Evolutionary conservation across 2,888 invertebrate genomes (phyloP).

Genomic region (Nasonovia ribisnigri): DNA sequence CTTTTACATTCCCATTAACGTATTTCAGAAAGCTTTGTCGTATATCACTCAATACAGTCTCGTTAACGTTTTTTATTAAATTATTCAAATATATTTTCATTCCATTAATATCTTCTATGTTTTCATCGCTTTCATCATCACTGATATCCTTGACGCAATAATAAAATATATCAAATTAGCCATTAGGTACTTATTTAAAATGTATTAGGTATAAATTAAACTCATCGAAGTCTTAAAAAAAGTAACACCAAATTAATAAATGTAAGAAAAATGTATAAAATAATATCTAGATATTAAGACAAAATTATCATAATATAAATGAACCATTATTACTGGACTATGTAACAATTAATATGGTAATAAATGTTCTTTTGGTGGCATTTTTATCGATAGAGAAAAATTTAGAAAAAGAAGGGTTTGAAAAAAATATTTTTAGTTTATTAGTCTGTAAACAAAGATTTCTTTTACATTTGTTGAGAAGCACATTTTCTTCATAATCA

Average conservation of each 20-base stretch:
- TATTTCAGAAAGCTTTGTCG: background rate
- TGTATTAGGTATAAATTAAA: background rate
- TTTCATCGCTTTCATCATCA: background rate
- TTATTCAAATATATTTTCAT: constrained; percentile 16
- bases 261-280: background rate
- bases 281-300: background rate
- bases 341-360: background rate
- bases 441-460: background rate
- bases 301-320: background rate
- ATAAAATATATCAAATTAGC: background rate
- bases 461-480: background rate
- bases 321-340: background rate
- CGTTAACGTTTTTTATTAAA: background rate
- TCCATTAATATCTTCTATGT: background rate
- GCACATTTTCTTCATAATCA: background rate
- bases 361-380: background rate
- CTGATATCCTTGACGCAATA: background rate
- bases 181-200: background rate
- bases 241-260: background rate
- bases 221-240: background rate
- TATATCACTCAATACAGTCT: background rate
- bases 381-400: background rate
- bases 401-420: background rate
- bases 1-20: background rate
- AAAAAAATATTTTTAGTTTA: background rate